These are phyloP conservation scores for Stegana nigrithorax DNA, from an alignment of 2,888 invertebrate species.

Conservation along the genomic window DNA sequence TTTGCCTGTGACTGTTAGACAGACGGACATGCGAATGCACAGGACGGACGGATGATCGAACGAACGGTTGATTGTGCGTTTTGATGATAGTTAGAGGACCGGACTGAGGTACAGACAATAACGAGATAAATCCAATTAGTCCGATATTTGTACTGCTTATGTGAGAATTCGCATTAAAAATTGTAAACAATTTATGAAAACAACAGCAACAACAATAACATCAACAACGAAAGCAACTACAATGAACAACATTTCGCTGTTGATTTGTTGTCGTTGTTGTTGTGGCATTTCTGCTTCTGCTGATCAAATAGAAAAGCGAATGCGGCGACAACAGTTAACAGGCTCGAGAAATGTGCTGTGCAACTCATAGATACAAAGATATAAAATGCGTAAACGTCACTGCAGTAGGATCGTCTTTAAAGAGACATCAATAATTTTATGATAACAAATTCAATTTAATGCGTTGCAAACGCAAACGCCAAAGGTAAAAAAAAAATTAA, in stretches of 20 bases:
- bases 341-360: slow-evolving; percentile 1
- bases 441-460: slow-evolving; percentile 65
- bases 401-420: slow-evolving; percentile 13
- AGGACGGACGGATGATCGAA: background rate
- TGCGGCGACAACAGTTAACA: slow-evolving; percentile 16
- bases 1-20: background rate
- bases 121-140: slow-evolving; percentile 68
- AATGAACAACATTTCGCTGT: too few species aligned
- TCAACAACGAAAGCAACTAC: slow-evolving; percentile 22
- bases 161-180: slow-evolving; percentile 65
- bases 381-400: background rate
- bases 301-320: slow-evolving; percentile 12
- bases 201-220: slow-evolving; percentile 33
- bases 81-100: too few species aligned
- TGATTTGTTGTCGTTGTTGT: slow-evolving; percentile 10
- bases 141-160: slow-evolving; percentile 68
- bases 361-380: slow-evolving; percentile 12
- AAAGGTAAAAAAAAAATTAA: slow-evolving; percentile 19
- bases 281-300: slow-evolving; percentile 34
- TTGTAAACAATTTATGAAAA: slow-evolving; percentile 51
- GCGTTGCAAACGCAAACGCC: slow-evolving; percentile 38
- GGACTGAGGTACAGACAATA: slow-evolving; percentile 28
- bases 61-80: too few species aligned
- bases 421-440: slow-evolving; percentile 65
- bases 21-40: background rate